Evolutionary conservation across 2,797 vertebrate species (phyloP).

Genomic region (Sebastes matsubarae): DNA sequence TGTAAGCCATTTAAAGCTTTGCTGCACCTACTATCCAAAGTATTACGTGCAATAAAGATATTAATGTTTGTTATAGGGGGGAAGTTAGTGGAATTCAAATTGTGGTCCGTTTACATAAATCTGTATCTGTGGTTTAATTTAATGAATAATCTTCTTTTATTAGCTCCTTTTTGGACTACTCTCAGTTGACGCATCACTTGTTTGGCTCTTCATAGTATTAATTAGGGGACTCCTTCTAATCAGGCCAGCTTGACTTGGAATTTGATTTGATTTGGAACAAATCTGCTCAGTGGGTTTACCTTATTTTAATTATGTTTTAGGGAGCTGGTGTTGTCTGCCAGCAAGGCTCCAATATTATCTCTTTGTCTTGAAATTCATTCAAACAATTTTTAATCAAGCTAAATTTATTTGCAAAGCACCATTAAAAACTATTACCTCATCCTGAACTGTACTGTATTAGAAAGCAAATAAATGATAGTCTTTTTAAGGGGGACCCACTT

Average conservation of each 20-base stretch:
- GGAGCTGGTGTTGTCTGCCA: slow-evolving; percentile 31
- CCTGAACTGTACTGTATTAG: not conserved
- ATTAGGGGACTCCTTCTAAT: slow-evolving; percentile 48
- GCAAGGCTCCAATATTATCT: slow-evolving; percentile 11
- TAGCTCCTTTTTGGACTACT: slow-evolving; percentile 27
- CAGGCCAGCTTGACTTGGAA: slow-evolving; percentile 52
- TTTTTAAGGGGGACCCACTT: not conserved
- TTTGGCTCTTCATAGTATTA: slow-evolving; percentile 48
- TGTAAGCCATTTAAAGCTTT: not conserved
- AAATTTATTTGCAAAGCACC: slow-evolving; percentile 10
- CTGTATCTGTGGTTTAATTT: not conserved
- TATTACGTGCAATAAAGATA: not conserved
- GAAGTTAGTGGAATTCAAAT: not conserved
- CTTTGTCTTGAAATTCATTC: slow-evolving; percentile 40
- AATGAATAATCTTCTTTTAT: slow-evolving; percentile 21
- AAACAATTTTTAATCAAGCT: slow-evolving; percentile 53
- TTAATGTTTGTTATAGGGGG: not conserved
- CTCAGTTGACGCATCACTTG: slow-evolving; percentile 35
- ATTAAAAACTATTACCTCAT: slow-evolving; percentile 2
- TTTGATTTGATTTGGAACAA: slow-evolving; percentile 46
- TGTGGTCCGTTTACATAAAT: not conserved
- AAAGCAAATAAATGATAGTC: not conserved
- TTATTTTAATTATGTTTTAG: slow-evolving; percentile 54
- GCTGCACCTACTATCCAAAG: not conserved
- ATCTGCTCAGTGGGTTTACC: slow-evolving; percentile 53